Conservation (phyloP, 2,888 invertebrate genomes). For the Anoncus sp. region DNA sequence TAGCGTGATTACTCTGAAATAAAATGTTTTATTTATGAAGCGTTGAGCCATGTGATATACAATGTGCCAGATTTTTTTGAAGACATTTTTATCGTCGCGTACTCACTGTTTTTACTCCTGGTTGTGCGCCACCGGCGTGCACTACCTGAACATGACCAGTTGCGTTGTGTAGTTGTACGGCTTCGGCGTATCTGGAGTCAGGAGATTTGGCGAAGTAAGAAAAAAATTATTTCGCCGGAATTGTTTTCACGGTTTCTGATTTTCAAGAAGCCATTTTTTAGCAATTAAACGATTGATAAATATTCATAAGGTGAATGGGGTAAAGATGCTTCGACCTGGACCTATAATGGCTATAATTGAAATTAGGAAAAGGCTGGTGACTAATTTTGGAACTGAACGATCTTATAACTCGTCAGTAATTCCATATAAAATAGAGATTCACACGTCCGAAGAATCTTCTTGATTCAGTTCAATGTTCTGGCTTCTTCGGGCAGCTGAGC, state of each 20-base stretch:
- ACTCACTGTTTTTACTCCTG: conserved; percentile 69
- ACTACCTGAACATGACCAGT: conserved; percentile 65
- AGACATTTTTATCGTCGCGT: not conserved
- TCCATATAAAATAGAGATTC: no score
- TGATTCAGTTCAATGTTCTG: not conserved
- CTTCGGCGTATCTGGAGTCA: conserved; percentile 69
- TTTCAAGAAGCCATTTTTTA: no score
- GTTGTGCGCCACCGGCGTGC: conserved; percentile 54
- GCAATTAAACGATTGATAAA: no score
- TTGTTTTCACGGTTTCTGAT: no score
- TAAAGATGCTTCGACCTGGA: not conserved
- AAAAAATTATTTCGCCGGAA: no score
- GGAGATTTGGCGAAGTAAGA: no score
- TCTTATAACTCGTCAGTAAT: not conserved
- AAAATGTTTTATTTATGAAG: not conserved
- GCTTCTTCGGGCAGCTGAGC: not conserved
- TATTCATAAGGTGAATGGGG: no score
- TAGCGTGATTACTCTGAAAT: conserved; percentile 39
- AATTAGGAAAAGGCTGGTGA: not conserved
- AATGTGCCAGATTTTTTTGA: not conserved
- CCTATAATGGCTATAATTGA: not conserved
- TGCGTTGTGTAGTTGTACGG: conserved; percentile 63
- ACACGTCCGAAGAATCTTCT: no score
- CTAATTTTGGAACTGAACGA: not conserved
- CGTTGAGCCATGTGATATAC: not conserved